Evolutionary conservation across 2,888 invertebrate genomes (phyloP).

Genomic region (Trachelus tabidus): DNA sequence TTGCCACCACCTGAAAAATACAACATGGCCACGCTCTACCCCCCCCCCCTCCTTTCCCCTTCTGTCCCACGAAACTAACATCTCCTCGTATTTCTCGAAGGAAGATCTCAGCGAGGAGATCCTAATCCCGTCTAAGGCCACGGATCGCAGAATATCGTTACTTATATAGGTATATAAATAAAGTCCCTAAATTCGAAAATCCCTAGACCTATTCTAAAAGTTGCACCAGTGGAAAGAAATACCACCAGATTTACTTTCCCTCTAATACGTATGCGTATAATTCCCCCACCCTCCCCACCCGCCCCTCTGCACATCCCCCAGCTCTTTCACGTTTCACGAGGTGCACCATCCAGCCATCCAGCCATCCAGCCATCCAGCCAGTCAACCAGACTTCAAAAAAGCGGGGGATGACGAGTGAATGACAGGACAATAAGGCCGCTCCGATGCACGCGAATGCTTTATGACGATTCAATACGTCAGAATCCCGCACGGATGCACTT

Average conservation of each 20-base stretch:
- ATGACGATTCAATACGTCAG: slow-evolving; percentile 64
- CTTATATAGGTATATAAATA: slow-evolving; percentile 1
- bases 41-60: not conserved
- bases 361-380: not conserved
- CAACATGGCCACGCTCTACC: not conserved
- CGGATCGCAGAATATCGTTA: not conserved
- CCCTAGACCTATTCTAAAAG: not conserved
- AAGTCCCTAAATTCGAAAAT: not conserved
- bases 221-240: not conserved
- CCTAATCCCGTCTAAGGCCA: not conserved
- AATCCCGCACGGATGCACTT: slow-evolving; percentile 45
- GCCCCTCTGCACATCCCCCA: not conserved
- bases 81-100: not conserved
- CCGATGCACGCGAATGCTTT: slow-evolving; percentile 64
- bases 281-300: not conserved
- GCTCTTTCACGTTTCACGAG: not conserved
- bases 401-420: slow-evolving; percentile 65
- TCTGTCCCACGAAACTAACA: not conserved
- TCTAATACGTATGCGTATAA: not conserved
- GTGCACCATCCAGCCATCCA: not conserved
- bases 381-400: slow-evolving; percentile 21
- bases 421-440: slow-evolving; percentile 64
- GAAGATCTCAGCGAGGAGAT: not conserved
- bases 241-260: not conserved
- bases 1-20: not conserved